Percentiles rank a stretch among this genome's conserved stretches.
phyloP scores from a whole-genome alignment of 2,888 invertebrate species.

The Euclidia mi region DNA sequence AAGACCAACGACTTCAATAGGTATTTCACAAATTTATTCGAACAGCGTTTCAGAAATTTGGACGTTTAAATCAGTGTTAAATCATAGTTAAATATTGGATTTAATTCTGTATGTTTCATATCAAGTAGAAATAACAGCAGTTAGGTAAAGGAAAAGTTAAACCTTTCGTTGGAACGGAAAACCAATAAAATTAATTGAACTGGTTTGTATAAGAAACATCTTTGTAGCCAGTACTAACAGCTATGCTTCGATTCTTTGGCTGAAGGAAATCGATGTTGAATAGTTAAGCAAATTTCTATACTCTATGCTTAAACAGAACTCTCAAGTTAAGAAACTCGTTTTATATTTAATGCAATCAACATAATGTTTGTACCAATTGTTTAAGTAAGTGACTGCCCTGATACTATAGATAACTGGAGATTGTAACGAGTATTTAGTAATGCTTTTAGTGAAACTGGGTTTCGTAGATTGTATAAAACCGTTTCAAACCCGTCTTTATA shows the following conservation, averaged over 20 bases:
- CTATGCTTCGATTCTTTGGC: conserved; percentile 49
- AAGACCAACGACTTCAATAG: conserved; percentile 32
- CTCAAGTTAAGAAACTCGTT: conserved; percentile 5
- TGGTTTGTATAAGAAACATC: conserved; percentile 67
- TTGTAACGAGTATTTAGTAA: no score
- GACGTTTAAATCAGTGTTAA: conserved; percentile 40
- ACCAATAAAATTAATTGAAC: conserved; percentile 75
- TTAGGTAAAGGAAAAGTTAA: conserved; percentile 58
- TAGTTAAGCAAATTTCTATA: conserved; percentile 49
- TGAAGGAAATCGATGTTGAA: conserved; percentile 51
- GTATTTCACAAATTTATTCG: conserved; percentile 42
- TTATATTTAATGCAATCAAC: conserved; percentile 16
- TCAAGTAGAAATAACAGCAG: conserved; percentile 58
- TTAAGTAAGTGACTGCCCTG: no score
- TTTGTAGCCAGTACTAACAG: conserved; percentile 38
- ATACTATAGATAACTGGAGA: no score
- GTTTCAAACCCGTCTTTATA: no score
- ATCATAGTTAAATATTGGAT: conserved; percentile 61
- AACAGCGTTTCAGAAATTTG: conserved; percentile 17
- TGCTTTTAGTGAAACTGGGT: no score
- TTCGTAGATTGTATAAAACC: no score
- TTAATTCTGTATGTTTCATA: conserved; percentile 50
- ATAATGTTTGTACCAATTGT: conserved; percentile 2
- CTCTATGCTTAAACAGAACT: conserved; percentile 21
- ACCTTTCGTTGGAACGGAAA: conserved; percentile 57